Evolutionary conservation across 2,113 vertebrate genomes (phyloP).

Genomic region (Anarrhichthys ocellatus): DNA sequence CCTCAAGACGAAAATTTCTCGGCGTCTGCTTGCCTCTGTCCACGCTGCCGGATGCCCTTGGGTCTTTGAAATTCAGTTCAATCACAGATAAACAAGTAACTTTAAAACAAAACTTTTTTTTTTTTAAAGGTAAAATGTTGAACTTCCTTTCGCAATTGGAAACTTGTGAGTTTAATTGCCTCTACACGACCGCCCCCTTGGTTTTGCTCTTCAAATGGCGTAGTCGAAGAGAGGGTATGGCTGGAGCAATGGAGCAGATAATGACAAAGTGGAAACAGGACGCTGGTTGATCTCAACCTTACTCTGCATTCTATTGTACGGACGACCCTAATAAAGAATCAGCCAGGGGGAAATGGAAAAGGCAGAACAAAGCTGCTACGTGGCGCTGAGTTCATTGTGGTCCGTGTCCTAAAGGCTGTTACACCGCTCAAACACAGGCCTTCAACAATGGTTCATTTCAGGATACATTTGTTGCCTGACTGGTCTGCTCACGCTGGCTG

Average conservation of each 20-base stretch:
- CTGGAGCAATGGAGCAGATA: constrained; percentile 56
- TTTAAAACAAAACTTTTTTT: constrained; percentile 20
- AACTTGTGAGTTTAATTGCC: constrained; percentile 46
- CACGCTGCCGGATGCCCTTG: constrained; percentile 34
- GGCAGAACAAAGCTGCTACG: constrained; percentile 38
- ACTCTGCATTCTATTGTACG: constrained; percentile 34
- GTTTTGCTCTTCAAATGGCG: constrained; percentile 16
- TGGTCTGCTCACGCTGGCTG: constrained; percentile 12
- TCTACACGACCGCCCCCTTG: background rate
- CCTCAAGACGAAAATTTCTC: constrained; percentile 41
- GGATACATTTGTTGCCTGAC: constrained; percentile 45
- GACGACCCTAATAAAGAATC: constrained; percentile 65
- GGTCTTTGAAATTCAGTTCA: constrained; percentile 46
- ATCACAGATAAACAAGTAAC: constrained; percentile 15
- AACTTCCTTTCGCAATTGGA: constrained; percentile 34
- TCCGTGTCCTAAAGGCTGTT: constrained; percentile 38
- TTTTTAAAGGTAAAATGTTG: constrained; percentile 20
- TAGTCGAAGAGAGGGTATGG: constrained; percentile 44
- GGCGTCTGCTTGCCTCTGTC: constrained; percentile 27
- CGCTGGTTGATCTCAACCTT: constrained; percentile 48
- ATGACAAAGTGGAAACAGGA: constrained; percentile 60
- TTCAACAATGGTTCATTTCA: constrained; percentile 53
- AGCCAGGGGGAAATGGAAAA: constrained; percentile 59
- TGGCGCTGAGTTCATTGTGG: constrained; percentile 47
- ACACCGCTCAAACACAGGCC: constrained; percentile 26